Conservation (phyloP, 1,140 invertebrate species). For the Danaus melanippus region DNA sequence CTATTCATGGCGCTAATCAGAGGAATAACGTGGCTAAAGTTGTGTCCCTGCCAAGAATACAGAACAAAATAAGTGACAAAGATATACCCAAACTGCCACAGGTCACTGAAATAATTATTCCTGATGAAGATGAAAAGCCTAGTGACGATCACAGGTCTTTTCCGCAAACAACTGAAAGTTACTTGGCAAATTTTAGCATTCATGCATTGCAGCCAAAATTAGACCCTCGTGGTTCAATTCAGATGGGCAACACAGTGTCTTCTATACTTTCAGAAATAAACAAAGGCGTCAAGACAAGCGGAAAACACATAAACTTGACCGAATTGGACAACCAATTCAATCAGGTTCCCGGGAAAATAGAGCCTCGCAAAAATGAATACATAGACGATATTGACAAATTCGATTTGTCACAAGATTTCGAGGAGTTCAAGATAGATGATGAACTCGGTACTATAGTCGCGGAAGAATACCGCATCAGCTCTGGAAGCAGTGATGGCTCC, state of each 20-base stretch:
- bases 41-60: conserved; percentile 58
- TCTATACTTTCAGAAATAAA: conserved; percentile 75
- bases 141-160: conserved; percentile 48
- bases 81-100: conserved; percentile 76
- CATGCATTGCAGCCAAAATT: conserved; percentile 62
- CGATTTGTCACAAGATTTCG: conserved; percentile 82
- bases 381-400: conserved; percentile 73
- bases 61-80: conserved; percentile 70
- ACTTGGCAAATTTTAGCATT: conserved; percentile 55
- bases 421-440: conserved; percentile 85
- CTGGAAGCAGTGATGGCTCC: conserved; percentile 73
- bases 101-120: conserved; percentile 76
- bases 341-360: conserved; percentile 39
- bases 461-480: conserved; percentile 70
- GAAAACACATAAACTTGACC: conserved; percentile 59
- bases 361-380: conserved; percentile 56
- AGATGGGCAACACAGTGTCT: conserved; percentile 75
- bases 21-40: conserved; percentile 64
- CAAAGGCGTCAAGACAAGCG: conserved; percentile 58
- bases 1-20: conserved; percentile 48
- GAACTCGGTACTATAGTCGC: conserved; percentile 76
- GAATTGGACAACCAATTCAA: conserved; percentile 63
- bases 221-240: conserved; percentile 66
- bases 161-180: conserved; percentile 46
- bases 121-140: conserved; percentile 72